Evolutionary conservation across 35 echinoderm and acorn worm species (phyloP), one percentile per base, ranked within the genome.

Genomic region (Patiria miniata): DNA sequence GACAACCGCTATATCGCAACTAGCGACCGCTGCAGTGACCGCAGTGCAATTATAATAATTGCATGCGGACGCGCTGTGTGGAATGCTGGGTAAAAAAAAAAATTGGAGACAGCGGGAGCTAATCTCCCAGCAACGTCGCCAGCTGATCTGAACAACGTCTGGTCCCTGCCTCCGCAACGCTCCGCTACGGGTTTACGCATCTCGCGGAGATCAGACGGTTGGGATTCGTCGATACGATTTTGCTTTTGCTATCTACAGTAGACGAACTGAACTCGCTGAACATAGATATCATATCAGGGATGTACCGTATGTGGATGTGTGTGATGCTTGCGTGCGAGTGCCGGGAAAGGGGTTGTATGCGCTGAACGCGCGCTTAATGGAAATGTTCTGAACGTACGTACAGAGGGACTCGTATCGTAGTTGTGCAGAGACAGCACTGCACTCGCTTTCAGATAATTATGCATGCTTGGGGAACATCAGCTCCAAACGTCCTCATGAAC

Each of bases 71-170:
- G 4, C 42, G 12, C 42, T 47, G 42, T 47, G 42, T 12, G 29
- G 65, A 73, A 73, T 73, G 3, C 65, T 73, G 65, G 65, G 65
- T 73, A 73, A 73, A 60, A 5, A 26, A n/a, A n/a, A n/a, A 47
- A 47, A 47, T 47, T 47, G 42, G 42, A 47, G 42, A 47, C 42
- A 47, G 34, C 65, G 65, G 65, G 65, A 73, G 65, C 65, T 73
- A 73, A 73, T 73, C 65, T 73, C 65, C 65, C 65, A 34, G 65
- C 65, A 73, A 73, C 65, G 65, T 73, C 65, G 65, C 65, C 65
- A 73, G 65, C 65, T 73, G 65, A 73, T 73, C 34, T 73, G 65
- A 14, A 73, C 65, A 73, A 73, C 65, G 65, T 73, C 23, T 26
- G 10, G 26, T 34, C 26, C 26, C 34, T 34, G 26, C 65, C 22